A percentile compares a stretch with the other conserved stretches of the same genome.
phyloP scores from a whole-genome alignment of 2,888 invertebrate species.

The Apamea epomidion region DNA sequence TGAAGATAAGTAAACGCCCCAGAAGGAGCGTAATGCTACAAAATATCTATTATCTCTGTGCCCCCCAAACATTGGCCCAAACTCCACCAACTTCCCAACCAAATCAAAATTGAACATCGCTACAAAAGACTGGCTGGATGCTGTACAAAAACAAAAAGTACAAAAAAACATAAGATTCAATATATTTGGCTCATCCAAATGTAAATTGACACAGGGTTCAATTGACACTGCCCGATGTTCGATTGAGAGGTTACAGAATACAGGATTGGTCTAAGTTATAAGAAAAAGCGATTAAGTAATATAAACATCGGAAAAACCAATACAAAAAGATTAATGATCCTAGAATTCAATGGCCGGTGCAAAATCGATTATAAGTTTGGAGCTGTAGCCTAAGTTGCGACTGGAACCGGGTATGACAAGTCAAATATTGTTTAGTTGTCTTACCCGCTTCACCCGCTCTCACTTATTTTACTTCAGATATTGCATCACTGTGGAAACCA shows the following conservation, averaged over 20 bases:
- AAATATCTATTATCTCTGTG: too few relatives aligned
- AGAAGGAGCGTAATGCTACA: too few relatives aligned
- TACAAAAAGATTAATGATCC: constrained; percentile 34
- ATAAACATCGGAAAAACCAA: constrained; percentile 13
- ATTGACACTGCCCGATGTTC: constrained; percentile 47
- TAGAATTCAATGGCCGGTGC: constrained; percentile 20
- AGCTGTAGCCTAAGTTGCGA: background rate
- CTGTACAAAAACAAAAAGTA: constrained; percentile 18
- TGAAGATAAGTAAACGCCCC: too few relatives aligned
- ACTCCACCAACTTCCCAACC: background rate
- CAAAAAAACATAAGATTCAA: constrained; percentile 11
- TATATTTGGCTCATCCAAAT: constrained; percentile 10
- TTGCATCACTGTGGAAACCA: background rate
- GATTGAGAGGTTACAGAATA: constrained; percentile 54
- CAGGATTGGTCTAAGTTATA: constrained; percentile 2
- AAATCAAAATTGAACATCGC: background rate
- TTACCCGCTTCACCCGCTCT: too few relatives aligned
- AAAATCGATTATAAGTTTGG: constrained; percentile 42
- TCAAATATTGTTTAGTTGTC: background rate
- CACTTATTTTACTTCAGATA: background rate
- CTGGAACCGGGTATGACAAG: background rate
- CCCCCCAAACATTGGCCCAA: too few relatives aligned
- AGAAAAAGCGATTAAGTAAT: constrained; percentile 4
- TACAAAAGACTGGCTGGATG: background rate
- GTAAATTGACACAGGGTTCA: constrained; percentile 35